phyloP scores from a whole-genome alignment of 2,888 invertebrate genomes.

The Syrista parreyssii region DNA sequence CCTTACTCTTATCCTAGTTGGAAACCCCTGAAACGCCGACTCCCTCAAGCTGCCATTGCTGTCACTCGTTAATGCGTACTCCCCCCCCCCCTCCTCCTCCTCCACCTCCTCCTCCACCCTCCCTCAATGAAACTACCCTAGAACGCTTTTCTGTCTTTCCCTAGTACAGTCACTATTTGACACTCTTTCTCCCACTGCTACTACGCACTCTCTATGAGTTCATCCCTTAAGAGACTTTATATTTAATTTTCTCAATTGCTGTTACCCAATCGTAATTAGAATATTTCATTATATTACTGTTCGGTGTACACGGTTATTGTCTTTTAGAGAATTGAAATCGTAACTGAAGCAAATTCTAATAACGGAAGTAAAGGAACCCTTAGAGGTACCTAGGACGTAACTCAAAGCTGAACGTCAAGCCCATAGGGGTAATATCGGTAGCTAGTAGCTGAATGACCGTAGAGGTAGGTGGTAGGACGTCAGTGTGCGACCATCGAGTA shows the following conservation, averaged over 20 bases:
- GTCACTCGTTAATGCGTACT: constrained; percentile 26
- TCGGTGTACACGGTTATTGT: not conserved
- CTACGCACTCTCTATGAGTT: not conserved
- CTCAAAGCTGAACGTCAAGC: constrained; percentile 48
- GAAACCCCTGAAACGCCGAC: not conserved
- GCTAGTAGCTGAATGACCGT: constrained; percentile 46
- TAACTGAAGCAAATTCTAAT: not conserved
- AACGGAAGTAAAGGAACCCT: not conserved
- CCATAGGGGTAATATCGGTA: constrained; percentile 48
- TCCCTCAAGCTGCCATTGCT: not conserved
- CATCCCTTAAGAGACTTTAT: not conserved
- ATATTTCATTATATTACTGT: not conserved
- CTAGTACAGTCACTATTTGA: constrained; percentile 5
- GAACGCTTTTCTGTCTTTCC: constrained; percentile 27
- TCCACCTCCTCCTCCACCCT: too few relatives aligned
- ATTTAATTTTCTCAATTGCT: not conserved
- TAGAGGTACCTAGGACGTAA: constrained; percentile 28
- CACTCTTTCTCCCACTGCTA: not conserved
- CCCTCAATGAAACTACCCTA: constrained; percentile 15
- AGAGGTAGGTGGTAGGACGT: constrained; percentile 29
- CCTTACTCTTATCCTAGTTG: not conserved
- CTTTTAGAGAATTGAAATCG: not conserved
- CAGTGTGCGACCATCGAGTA: constrained; percentile 51
- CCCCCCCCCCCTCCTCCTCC: too few relatives aligned
- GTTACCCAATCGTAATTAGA: not conserved